Conservation (phyloP, 1,140 invertebrate genomes). For the Drosophila melanica region DNA sequence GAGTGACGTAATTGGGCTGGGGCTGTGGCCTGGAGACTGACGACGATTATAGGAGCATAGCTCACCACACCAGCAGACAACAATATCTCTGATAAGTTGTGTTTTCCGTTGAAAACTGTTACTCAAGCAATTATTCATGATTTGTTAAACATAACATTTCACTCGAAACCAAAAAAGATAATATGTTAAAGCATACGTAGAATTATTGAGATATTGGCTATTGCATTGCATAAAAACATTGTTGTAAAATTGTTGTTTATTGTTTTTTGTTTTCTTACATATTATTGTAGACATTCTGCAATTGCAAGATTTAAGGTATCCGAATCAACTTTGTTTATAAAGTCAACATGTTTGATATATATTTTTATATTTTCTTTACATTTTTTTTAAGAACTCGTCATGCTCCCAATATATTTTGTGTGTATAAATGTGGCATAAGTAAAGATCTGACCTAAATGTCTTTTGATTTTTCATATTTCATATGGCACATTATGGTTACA, state of each 20-base stretch:
- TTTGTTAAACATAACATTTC: not conserved
- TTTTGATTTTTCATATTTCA: not conserved
- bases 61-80: not conserved
- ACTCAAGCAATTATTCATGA: not conserved
- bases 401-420: not conserved
- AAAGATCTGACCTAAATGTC: not conserved
- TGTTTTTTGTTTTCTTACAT: no score
- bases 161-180: no score
- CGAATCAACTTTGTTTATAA: no score
- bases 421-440: not conserved
- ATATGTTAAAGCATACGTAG: no score
- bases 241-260: no score
- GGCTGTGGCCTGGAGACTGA: conserved; percentile 26
- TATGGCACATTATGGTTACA: not conserved
- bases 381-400: not conserved
- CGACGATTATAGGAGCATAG: not conserved
- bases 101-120: not conserved
- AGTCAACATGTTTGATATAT: no score
- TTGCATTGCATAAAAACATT: no score
- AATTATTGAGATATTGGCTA: no score
- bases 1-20: conserved; percentile 58
- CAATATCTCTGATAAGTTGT: conserved; percentile 1
- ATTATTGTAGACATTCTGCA: no score
- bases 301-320: no score
- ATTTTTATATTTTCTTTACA: no score